Evolutionary conservation across 2,888 invertebrate species (phyloP).

Genomic region (Drosophila setosimentum): DNA sequence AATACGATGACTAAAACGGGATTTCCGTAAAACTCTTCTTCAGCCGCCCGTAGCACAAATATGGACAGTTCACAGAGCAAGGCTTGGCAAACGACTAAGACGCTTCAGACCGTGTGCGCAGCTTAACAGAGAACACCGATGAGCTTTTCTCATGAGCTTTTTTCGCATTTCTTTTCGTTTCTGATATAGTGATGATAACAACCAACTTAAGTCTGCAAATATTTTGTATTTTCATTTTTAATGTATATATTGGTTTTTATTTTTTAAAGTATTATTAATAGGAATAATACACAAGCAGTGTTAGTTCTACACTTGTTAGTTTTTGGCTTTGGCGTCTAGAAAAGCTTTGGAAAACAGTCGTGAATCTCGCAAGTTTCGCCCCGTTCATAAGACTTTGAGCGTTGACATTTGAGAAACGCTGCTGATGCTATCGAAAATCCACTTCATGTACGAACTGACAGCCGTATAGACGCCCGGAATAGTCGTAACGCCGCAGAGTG

Average conservation of each 20-base stretch:
- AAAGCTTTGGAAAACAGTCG: slow-evolving; percentile 53
- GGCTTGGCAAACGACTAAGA: slow-evolving; percentile 58
- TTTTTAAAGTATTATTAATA: slow-evolving; percentile 18
- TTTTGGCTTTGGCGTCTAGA: slow-evolving; percentile 63
- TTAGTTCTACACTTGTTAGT: slow-evolving; percentile 36
- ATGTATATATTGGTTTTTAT: slow-evolving; percentile 2
- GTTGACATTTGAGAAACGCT: slow-evolving; percentile 5
- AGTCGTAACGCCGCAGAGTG: slow-evolving; percentile 82
- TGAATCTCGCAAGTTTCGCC: slow-evolving; percentile 7
- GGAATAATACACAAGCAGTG: slow-evolving; percentile 36
- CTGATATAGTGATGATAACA: background rate
- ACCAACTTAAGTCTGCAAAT: background rate
- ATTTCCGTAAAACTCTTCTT: slow-evolving; percentile 29
- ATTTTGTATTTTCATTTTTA: slow-evolving; percentile 5
- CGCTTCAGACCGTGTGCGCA: slow-evolving; percentile 13
- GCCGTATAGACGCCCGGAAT: slow-evolving; percentile 85
- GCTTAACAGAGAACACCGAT: slow-evolving; percentile 38
- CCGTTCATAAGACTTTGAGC: slow-evolving; percentile 1
- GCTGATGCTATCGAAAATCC: slow-evolving; percentile 79
- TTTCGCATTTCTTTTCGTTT: background rate
- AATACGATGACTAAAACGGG: slow-evolving; percentile 47
- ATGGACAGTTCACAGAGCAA: slow-evolving; percentile 37
- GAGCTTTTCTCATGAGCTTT: slow-evolving; percentile 64
- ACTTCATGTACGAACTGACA: slow-evolving; percentile 83
- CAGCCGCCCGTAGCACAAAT: slow-evolving; percentile 5